Percentiles rank a stretch among this genome's conserved stretches.
These are phyloP conservation scores for Hipposideros armiger DNA, from an alignment of 2,113 vertebrate genomes.

Conservation along the genomic window DNA sequence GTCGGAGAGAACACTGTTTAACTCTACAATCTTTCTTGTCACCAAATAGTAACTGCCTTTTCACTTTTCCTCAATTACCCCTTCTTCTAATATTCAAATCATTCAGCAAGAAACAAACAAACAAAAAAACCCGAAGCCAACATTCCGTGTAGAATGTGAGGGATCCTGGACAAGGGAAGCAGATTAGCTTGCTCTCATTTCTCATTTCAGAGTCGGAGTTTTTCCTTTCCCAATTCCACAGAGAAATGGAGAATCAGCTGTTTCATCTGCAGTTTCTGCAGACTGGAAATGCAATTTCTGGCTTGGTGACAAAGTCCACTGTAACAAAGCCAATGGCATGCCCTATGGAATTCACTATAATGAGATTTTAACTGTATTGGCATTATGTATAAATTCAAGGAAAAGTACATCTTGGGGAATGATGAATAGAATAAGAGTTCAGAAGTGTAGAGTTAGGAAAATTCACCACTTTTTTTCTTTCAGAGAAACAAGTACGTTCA, in stretches of 20 bases:
- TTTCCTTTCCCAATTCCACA: neutral
- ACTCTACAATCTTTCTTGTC: neutral
- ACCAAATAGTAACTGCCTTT: neutral
- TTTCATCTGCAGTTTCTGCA: neutral
- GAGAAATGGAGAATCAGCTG: neutral
- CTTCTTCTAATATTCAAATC: neutral
- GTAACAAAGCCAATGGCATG: neutral
- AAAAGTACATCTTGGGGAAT: slow-evolving; percentile 2
- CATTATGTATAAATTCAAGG: slow-evolving; percentile 16
- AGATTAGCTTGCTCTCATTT: neutral
- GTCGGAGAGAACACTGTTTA: neutral
- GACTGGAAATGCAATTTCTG: slow-evolving; percentile 60
- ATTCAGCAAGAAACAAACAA: neutral
- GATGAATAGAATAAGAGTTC: neutral
- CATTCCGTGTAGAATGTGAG: neutral
- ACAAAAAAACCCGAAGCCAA: neutral
- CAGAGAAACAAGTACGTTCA: neutral
- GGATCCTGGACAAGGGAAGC: neutral
- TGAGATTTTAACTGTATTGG: slow-evolving; percentile 40
- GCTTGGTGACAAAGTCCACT: slow-evolving; percentile 42
- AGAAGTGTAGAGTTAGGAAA: neutral
- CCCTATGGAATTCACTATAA: slow-evolving; percentile 9
- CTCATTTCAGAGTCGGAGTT: neutral
- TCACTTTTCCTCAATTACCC: neutral
- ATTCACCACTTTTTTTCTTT: slow-evolving; percentile 38